Evolutionary conservation across 2,797 vertebrate species (phyloP).

Genomic region (Fringilla coelebs): DNA sequence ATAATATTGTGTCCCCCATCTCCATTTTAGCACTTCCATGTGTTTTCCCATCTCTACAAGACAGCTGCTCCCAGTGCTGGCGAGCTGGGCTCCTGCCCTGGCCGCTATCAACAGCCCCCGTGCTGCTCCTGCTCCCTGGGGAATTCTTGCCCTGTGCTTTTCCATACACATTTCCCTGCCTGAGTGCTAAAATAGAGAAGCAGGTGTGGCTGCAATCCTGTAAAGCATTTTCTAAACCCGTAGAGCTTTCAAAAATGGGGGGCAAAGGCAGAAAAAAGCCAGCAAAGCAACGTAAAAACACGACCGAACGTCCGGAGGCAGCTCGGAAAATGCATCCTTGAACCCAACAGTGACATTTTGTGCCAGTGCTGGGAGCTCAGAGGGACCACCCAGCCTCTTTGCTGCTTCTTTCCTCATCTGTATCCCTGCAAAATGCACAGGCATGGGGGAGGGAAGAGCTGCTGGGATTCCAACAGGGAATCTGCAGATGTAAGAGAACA

Average conservation of each 20-base stretch:
- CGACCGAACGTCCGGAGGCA: accelerated
- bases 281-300: neutral
- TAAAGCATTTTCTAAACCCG: neutral
- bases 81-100: neutral
- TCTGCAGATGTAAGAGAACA: conserved; percentile 36
- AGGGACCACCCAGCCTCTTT: neutral
- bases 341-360: neutral
- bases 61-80: neutral
- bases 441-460: neutral
- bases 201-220: neutral
- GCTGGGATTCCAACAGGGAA: conserved; percentile 36
- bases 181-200: neutral
- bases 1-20: neutral
- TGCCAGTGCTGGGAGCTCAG: neutral
- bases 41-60: neutral
- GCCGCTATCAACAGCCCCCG: accelerated
- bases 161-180: neutral
- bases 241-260: neutral
- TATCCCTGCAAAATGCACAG: neutral
- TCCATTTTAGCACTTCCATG: neutral
- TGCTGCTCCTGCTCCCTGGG: neutral
- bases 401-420: neutral
- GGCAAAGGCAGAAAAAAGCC: neutral
- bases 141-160: neutral
- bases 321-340: neutral